These are phyloP conservation scores for Sitta europaea DNA, from an alignment of 2,113 vertebrate genomes.

Conservation along the genomic window DNA sequence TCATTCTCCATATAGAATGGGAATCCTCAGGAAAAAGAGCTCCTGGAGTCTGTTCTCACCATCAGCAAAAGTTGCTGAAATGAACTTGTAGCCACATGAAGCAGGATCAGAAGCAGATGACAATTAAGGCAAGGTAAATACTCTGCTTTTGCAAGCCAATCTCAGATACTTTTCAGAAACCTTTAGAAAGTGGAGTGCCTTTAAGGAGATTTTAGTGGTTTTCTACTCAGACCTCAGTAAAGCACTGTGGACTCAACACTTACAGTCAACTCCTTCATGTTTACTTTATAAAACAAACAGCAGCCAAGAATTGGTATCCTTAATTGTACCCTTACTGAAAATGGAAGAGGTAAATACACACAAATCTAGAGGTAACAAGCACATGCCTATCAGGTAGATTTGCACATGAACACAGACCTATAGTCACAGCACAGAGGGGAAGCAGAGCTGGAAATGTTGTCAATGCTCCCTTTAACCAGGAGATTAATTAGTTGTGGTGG, in stretches of 20 bases:
- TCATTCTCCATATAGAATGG: neutral
- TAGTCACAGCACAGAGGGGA: neutral
- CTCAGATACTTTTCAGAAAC: neutral
- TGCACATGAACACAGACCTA: neutral
- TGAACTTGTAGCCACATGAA: neutral
- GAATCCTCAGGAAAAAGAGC: neutral
- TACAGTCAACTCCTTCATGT: neutral
- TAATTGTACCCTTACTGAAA: neutral
- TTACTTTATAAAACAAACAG: slow-evolving; percentile 14
- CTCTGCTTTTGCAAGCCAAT: neutral
- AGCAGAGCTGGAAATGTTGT: neutral
- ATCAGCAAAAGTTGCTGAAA: neutral
- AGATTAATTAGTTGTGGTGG: neutral
- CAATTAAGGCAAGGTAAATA: neutral
- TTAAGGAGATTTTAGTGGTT: neutral
- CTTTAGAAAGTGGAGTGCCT: neutral
- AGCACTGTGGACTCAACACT: neutral
- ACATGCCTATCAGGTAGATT: neutral
- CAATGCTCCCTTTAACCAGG: neutral
- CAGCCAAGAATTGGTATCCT: neutral
- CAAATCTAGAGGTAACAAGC: neutral
- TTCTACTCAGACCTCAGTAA: neutral
- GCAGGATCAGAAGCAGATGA: neutral
- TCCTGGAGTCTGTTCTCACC: neutral
- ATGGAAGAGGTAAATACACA: neutral